Evolutionary conservation across 2,797 vertebrate genomes (phyloP), one percentile per base, ranked within the genome.

Genomic region (Pyrocephalus nanus): DNA sequence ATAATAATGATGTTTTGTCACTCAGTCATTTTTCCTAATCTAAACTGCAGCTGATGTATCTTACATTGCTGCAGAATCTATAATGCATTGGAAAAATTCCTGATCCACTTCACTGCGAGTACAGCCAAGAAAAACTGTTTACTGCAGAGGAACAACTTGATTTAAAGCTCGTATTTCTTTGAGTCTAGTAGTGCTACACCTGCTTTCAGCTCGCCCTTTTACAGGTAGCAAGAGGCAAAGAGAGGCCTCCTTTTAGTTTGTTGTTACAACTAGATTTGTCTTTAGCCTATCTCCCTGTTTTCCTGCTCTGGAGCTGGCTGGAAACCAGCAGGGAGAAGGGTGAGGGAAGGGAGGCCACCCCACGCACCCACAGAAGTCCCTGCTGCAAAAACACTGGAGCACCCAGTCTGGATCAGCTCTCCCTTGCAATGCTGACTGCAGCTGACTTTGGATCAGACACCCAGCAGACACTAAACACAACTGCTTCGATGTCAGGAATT

Each of bases 251-350:
- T 72, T 85, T 38, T 55, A 40, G 34, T 62, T 58, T 54, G 23
- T 66, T 58, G 17, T 74, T 62, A 70, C 11, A 29, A 14, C 9
- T 8, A 19, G 9, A 48, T 86, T 86, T 94, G 27, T 32, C 15
- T 80, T 73, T 38, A 70, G 20, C 36, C 20, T 13, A 5, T 20
- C 8, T 62, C 34, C 21, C 21, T 43, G 38, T 32, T 60, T 72
- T 78, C 30, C 58, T 62, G 11, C 30, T 51, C 25, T n/a, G 22
- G 71, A 81, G 42, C 38, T 81, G 67, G 13, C 62, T 54, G 29
- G 57, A 42, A 84, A 26, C 2, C 30, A 47, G 60, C 19, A 36
- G 0, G 1, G 67, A 66, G 64, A 45, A 29, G 2, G 16, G 11
- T 2, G 3, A 47, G 70, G 62, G 57, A 34, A 30, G 30, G n/a